phyloP scores from a whole-genome alignment of 2,888 invertebrate species.

The Tuta absoluta region DNA sequence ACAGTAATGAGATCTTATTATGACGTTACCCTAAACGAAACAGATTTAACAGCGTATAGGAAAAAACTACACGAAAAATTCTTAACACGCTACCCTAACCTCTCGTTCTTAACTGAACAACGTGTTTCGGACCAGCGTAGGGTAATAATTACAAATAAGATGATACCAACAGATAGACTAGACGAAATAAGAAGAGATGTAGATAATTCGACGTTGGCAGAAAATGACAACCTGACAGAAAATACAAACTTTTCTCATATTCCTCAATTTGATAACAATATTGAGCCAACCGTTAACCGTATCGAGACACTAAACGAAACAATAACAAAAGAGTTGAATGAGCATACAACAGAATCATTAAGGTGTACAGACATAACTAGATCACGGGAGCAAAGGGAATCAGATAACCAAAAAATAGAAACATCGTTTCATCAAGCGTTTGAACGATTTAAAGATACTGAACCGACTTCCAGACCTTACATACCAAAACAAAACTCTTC shows the following conservation, averaged over 20 bases:
- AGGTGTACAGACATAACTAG: not conserved
- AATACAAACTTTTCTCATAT: not conserved
- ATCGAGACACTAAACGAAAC: not conserved
- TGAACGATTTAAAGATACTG: constrained; percentile 7
- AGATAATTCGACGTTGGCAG: too few relatives aligned
- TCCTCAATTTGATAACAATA: not conserved
- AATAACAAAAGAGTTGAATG: not conserved
- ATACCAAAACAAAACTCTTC: constrained; percentile 33
- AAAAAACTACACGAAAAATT: not conserved
- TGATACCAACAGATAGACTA: not conserved
- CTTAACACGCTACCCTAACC: constrained; percentile 1
- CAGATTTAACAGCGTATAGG: not conserved
- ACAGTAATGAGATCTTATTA: not conserved
- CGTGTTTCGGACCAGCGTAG: constrained; percentile 26
- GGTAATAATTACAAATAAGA: constrained; percentile 20
- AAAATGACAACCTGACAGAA: too few relatives aligned
- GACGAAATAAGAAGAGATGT: not conserved
- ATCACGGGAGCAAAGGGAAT: not conserved
- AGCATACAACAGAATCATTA: not conserved
- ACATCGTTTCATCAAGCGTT: constrained; percentile 12
- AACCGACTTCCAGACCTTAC: constrained; percentile 23
- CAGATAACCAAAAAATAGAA: constrained; percentile 18
- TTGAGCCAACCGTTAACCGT: not conserved
- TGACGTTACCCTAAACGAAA: not conserved
- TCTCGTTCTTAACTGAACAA: constrained; percentile 22